phyloP scores from a whole-genome alignment of 2,797 vertebrate genomes.

The Euphonia xanthogaster region DNA sequence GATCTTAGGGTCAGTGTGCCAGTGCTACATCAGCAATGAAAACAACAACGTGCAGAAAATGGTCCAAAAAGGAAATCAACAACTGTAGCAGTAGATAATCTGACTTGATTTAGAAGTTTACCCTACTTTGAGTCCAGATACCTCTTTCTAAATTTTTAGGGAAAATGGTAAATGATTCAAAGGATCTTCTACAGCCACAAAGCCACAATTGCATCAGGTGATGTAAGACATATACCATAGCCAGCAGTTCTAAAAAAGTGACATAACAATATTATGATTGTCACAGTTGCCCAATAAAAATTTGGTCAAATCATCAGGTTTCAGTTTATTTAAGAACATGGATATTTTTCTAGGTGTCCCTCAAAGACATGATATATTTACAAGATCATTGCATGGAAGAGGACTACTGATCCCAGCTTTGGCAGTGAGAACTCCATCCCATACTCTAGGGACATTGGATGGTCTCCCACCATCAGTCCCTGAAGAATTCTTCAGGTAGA shows the following conservation, averaged over 20 bases:
- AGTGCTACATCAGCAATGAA: background rate
- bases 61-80: background rate
- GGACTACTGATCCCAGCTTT: background rate
- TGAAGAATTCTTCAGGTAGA: background rate
- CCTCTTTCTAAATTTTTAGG: background rate
- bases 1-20: background rate
- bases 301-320: background rate
- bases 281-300: background rate
- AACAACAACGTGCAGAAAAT: background rate
- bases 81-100: background rate
- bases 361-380: background rate
- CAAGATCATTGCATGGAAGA: background rate
- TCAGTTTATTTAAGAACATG: background rate
- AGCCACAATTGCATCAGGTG: background rate
- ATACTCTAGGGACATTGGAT: background rate
- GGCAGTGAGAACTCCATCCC: background rate
- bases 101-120: background rate
- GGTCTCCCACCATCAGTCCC: background rate
- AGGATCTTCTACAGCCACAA: background rate
- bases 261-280: background rate
- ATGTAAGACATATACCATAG: background rate
- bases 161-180: background rate
- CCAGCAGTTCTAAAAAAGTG: background rate
- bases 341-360: background rate
- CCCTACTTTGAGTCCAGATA: background rate